These are phyloP conservation scores for Bombus affinis DNA, from an alignment of 1,140 invertebrate genomes.

Conservation along the genomic window DNA sequence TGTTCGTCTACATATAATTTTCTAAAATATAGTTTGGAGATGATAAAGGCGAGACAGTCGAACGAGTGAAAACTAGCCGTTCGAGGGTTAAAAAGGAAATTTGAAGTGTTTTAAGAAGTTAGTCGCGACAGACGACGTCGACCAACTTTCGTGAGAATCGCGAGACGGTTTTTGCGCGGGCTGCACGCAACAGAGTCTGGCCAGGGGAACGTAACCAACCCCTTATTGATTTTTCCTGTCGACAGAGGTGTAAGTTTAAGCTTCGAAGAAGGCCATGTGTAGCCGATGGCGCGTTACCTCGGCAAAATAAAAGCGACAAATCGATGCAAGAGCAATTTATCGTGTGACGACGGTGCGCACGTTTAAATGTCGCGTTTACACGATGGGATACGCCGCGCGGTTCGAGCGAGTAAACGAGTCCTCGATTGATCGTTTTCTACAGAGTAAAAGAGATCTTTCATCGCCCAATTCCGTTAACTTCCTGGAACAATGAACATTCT, in stretches of 20 bases:
- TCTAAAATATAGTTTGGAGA: no score
- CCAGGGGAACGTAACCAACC: neutral
- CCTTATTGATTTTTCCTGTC: constrained; percentile 55
- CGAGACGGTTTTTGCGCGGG: neutral
- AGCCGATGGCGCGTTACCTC: neutral
- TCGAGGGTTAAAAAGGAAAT: no score
- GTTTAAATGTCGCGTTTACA: neutral
- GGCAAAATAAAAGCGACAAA: constrained; percentile 45
- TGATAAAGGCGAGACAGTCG: no score
- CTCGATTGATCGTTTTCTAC: neutral
- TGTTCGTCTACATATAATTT: no score
- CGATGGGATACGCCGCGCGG: neutral
- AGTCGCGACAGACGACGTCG: neutral
- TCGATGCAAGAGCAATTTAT: constrained; percentile 44
- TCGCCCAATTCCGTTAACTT: neutral
- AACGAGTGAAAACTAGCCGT: no score
- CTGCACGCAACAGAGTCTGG: constrained; percentile 22
- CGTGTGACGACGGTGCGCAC: neutral
- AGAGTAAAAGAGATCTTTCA: neutral
- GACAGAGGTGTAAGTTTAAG: constrained; percentile 43
- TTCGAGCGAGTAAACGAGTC: no score
- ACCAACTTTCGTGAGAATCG: neutral
- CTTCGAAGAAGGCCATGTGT: constrained; percentile 38
- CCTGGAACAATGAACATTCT: neutral
- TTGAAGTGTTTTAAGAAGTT: neutral